Conservation (phyloP, 2,113 vertebrate species). For the Seriola dumerili region DNA sequence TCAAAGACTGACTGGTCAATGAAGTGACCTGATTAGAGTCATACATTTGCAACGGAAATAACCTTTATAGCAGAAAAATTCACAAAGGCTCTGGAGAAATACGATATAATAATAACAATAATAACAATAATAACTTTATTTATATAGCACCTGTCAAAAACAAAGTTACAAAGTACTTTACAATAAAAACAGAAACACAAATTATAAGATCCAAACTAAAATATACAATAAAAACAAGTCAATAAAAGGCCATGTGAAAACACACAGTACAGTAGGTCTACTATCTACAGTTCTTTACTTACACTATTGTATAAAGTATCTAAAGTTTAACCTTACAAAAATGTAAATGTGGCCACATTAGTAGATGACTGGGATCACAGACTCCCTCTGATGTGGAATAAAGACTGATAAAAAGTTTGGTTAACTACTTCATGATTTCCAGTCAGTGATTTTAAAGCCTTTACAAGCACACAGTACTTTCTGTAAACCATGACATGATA, state of each 20-base stretch:
- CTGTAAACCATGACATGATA: slow-evolving; percentile 1
- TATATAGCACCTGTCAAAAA: too few relatives aligned
- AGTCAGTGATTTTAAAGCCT: neutral
- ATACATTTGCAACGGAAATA: slow-evolving; percentile 10
- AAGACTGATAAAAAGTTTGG: slow-evolving; percentile 3
- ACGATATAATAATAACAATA: too few relatives aligned
- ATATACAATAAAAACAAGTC: too few relatives aligned
- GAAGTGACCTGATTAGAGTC: slow-evolving; percentile 15
- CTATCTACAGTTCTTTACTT: too few relatives aligned
- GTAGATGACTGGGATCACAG: neutral
- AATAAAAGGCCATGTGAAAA: neutral
- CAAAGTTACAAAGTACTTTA: too few relatives aligned
- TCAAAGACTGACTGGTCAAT: neutral
- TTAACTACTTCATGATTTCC: neutral
- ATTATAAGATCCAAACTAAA: too few relatives aligned
- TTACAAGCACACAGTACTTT: neutral
- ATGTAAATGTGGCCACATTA: slow-evolving; percentile 8
- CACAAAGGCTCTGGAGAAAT: neutral
- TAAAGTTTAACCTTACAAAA: slow-evolving; percentile 2
- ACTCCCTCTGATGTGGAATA: neutral
- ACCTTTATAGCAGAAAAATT: slow-evolving; percentile 1
- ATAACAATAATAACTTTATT: too few relatives aligned
- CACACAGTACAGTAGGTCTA: too few relatives aligned
- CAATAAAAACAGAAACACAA: too few relatives aligned
- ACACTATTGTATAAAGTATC: too few relatives aligned